Evolutionary conservation across 2,113 vertebrate genomes (phyloP).

Genomic region (Bubo blakistoni): DNA sequence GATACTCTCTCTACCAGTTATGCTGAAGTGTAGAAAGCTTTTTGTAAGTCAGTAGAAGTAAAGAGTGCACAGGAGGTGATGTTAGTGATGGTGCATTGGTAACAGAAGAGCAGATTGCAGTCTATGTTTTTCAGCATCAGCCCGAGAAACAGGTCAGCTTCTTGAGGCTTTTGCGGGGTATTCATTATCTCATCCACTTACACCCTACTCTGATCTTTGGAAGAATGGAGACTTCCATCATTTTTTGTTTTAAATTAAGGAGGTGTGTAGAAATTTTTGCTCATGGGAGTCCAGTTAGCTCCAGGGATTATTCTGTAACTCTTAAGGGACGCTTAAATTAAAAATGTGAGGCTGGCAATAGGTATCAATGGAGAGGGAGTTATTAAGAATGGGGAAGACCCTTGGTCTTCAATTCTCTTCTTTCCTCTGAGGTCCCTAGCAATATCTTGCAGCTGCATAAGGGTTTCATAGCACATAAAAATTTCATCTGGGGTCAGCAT

Average conservation of each 20-base stretch:
- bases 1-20: background rate
- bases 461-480: background rate
- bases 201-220: background rate
- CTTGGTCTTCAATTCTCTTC: background rate
- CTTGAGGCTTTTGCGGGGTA: background rate
- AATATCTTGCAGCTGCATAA: background rate
- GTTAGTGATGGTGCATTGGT: background rate
- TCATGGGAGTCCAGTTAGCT: background rate
- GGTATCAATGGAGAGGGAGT: background rate
- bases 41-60: background rate
- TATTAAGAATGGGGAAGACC: background rate
- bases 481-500: background rate
- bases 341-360: background rate
- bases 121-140: background rate
- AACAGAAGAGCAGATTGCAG: background rate
- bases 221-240: background rate
- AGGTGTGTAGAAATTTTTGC: background rate
- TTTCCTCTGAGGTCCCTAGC: background rate
- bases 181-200: background rate
- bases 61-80: background rate
- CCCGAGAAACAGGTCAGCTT: background rate
- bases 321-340: background rate
- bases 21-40: background rate
- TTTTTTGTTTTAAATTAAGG: background rate
- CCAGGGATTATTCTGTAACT: background rate